Evolutionary conservation across 2,113 vertebrate genomes (phyloP), one percentile per base, ranked within the genome.

Genomic region (Melospiza georgiana): DNA sequence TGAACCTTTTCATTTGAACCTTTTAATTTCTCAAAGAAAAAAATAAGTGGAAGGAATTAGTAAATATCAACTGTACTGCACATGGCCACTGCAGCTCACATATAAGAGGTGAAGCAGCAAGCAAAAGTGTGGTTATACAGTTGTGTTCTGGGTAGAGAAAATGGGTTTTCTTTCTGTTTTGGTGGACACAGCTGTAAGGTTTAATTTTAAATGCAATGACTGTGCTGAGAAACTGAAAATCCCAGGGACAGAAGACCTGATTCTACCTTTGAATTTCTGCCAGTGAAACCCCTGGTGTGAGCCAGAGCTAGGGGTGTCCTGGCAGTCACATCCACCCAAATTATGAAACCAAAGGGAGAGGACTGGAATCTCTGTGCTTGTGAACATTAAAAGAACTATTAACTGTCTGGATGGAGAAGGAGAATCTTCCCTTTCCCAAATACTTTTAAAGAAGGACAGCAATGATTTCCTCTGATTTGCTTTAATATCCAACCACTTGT

Each of bases 51-150:
- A 74, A 13, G 16, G 39, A 81, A 59, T 54, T 51, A 35, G n/a
- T 24, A 48, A 27, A 23, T 43, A 28, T 0, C 3, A 18, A 0
- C 11, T 77, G 57, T 17, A 9, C 28, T 44, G 25, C 10, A 2
- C 17, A 51, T 18, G n/a, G 35, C 11, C 35, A 20, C 20, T 30
- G 20, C 21, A 30, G 16, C 17, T 75, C 35, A 33, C 28, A 3
- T 1, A 12, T 3, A 74, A 65, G 44, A 23, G 35, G 43, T 39
- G 21, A 72, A 73, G 15, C 52, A 48, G 21, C 11, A 55, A 79
- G 16, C 2, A 22, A 28, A 44, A 7, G 2, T 46, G 24, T 43
- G 57, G 8, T 35, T 25, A 5, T 3, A 6, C 1, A 5, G 48
- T 28, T 71, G 25, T 33, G 43, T 44, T 54, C 12, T 4, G 7